phyloP scores from a whole-genome alignment of 1,140 invertebrate genomes.

The Diorhabda sublineata region DNA sequence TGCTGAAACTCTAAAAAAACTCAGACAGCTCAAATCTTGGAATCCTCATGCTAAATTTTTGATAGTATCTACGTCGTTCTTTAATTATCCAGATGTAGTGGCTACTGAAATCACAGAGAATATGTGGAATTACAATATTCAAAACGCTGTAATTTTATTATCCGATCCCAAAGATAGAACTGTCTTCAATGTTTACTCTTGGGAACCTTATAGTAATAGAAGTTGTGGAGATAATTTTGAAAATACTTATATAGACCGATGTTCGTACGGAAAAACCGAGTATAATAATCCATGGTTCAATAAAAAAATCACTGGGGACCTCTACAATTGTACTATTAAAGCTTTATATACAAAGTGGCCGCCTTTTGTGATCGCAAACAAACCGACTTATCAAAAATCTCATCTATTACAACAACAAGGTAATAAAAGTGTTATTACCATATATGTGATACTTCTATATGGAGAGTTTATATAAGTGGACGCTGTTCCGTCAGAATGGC shows the following conservation, averaged over 20 bases:
- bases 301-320: neutral
- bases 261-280: slow-evolving; percentile 1
- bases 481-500: too few species aligned
- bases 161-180: slow-evolving; percentile 10
- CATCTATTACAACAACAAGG: neutral
- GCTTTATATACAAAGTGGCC: slow-evolving; percentile 9
- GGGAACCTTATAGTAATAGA: slow-evolving; percentile 31
- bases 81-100: slow-evolving; percentile 12
- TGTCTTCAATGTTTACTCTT: slow-evolving; percentile 29
- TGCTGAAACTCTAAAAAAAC: slow-evolving; percentile 6
- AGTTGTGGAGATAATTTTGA: slow-evolving; percentile 25
- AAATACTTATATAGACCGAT: slow-evolving; percentile 9
- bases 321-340: slow-evolving; percentile 12
- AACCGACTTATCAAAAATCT: neutral
- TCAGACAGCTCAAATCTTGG: slow-evolving; percentile 20
- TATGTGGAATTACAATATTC: slow-evolving; percentile 24
- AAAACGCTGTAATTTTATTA: slow-evolving; percentile 28
- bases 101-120: slow-evolving; percentile 21
- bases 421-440: too few species aligned
- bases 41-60: slow-evolving; percentile 38
- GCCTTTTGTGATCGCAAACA: slow-evolving; percentile 6
- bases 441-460: too few species aligned
- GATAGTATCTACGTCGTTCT: slow-evolving; percentile 26
- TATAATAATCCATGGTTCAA: slow-evolving; percentile 5
- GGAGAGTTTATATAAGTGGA: too few species aligned